phyloP scores from a whole-genome alignment of 1,140 invertebrate species.

The Magallana angulata region DNA sequence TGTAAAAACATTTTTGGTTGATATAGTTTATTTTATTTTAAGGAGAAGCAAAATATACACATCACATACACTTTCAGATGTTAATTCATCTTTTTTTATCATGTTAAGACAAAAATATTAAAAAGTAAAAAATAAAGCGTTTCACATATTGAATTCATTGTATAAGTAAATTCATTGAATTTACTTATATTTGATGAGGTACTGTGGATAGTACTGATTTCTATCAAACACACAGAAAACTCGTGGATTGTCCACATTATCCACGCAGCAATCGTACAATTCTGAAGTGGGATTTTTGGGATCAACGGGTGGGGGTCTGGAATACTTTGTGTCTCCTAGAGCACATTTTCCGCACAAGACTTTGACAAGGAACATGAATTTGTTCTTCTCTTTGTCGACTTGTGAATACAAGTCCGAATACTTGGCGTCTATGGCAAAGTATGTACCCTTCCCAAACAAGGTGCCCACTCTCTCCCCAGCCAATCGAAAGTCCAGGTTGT shows the following conservation, averaged over 20 bases:
- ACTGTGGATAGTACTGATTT: constrained; percentile 73
- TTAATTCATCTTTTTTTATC: too few species aligned
- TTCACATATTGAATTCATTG: background rate
- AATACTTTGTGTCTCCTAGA: constrained; percentile 56
- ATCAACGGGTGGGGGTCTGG: constrained; percentile 64
- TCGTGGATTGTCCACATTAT: constrained; percentile 61
- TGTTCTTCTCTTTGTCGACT: constrained; percentile 51
- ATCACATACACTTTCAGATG: too few species aligned
- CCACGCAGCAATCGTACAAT: constrained; percentile 70
- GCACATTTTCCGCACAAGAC: constrained; percentile 69
- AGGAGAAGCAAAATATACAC: too few species aligned
- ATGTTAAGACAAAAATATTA: too few species aligned
- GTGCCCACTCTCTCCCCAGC: constrained; percentile 61
- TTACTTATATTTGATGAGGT: constrained; percentile 67
- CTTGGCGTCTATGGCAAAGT: constrained; percentile 68
- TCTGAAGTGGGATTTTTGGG: background rate
- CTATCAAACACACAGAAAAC: constrained; percentile 71
- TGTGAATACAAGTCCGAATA: constrained; percentile 64
- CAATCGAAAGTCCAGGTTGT: constrained; percentile 60
- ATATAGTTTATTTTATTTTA: too few species aligned
- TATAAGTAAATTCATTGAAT: too few species aligned
- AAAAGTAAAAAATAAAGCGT: too few species aligned
- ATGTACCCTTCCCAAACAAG: constrained; percentile 69
- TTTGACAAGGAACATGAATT: constrained; percentile 63
- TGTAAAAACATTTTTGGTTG: too few species aligned